Evolutionary conservation across 2,888 invertebrate species (phyloP).

Genomic region (Lycocerus yunnanus): DNA sequence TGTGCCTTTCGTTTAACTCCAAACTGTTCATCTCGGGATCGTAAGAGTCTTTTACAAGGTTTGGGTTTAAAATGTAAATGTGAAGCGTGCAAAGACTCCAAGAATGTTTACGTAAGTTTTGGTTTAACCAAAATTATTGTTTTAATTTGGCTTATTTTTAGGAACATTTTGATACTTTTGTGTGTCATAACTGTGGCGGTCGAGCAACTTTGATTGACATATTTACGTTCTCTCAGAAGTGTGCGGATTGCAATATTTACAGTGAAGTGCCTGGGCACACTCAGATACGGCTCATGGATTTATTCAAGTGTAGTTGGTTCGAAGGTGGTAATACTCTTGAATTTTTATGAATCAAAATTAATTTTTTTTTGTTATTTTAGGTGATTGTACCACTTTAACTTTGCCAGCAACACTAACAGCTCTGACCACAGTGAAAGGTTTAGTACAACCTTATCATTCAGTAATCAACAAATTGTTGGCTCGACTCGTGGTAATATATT

Average conservation of each 20-base stretch:
- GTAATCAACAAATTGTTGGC: accelerated
- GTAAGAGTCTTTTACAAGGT: neutral
- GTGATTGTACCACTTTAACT: neutral
- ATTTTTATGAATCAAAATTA: neutral
- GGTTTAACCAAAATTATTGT: no score
- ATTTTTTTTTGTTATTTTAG: neutral
- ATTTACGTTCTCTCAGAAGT: neutral
- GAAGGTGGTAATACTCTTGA: neutral
- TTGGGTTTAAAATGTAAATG: neutral
- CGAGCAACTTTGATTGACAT: no score
- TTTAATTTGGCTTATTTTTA: neutral
- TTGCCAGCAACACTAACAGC: neutral
- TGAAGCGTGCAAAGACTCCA: neutral
- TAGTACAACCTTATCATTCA: neutral
- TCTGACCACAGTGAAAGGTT: neutral
- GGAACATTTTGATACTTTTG: neutral
- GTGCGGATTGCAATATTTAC: neutral
- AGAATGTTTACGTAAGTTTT: neutral
- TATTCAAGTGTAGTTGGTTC: neutral
- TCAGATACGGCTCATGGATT: neutral
- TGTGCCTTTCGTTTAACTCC: neutral
- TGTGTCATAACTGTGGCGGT: neutral
- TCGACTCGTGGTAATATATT: neutral
- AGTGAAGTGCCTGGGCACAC: neutral
- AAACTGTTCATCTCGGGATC: neutral